These are phyloP conservation scores for Parazoanthus atlanticus DNA, from an alignment of 92 coral and sea anemone genomes.

Conservation along the genomic window DNA sequence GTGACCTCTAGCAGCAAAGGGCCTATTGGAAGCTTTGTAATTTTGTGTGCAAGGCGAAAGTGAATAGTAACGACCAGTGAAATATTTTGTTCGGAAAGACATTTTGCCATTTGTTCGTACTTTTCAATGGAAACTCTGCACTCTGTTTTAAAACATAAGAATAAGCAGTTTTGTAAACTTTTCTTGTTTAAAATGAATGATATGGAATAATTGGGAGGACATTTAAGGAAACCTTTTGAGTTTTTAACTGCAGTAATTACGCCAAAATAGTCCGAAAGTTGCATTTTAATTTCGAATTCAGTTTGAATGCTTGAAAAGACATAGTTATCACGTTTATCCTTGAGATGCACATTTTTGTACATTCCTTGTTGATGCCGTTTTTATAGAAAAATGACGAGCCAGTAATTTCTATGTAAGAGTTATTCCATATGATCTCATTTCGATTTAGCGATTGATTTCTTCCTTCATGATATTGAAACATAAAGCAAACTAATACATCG, in stretches of 20 bases:
- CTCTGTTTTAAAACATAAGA: not conserved
- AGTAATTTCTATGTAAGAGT: not conserved
- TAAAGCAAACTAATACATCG: not conserved
- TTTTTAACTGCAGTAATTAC: not conserved
- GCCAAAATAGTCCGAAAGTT: not conserved
- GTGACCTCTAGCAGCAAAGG: too few relatives aligned
- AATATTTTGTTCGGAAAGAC: not conserved
- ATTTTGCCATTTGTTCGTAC: not conserved
- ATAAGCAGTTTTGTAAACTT: too few relatives aligned
- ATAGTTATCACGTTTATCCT: not conserved
- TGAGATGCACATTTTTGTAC: not conserved
- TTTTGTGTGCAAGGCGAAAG: slow-evolving; percentile 9
- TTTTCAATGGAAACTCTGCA: not conserved
- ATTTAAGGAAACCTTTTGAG: not conserved
- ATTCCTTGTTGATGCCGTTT: not conserved
- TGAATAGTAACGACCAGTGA: not conserved
- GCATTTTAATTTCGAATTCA: not conserved
- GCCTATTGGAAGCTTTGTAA: not conserved
- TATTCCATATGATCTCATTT: not conserved
- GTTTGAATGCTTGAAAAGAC: too few relatives aligned
- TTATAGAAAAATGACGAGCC: not conserved
- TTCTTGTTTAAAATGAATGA: not conserved
- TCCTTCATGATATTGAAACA: not conserved
- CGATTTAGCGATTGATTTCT: not conserved
- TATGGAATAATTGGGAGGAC: not conserved